These are phyloP conservation scores for Stictonetta naevosa DNA, from an alignment of 2,113 vertebrate genomes.

Conservation along the genomic window DNA sequence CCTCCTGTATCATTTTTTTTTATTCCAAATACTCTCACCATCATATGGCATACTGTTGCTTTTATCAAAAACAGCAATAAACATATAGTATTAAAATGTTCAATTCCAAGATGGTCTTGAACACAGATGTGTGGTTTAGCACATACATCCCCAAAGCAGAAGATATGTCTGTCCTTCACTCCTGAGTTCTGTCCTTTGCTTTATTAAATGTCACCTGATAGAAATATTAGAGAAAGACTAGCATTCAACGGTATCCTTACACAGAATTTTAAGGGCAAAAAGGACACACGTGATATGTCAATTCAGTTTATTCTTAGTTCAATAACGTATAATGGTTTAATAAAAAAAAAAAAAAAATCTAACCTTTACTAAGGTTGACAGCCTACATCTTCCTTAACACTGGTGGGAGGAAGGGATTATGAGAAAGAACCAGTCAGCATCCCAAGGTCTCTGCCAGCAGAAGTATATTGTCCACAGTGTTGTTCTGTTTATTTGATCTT, in stretches of 20 bases:
- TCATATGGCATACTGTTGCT: background rate
- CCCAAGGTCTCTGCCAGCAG: background rate
- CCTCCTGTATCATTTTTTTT: background rate
- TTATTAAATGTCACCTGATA: background rate
- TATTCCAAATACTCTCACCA: background rate
- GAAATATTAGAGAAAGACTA: background rate
- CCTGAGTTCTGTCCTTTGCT: background rate
- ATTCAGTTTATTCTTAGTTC: background rate
- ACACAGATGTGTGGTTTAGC: background rate
- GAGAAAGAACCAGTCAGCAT: background rate
- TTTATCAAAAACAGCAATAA: background rate
- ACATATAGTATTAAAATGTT: background rate
- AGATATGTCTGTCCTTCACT: background rate
- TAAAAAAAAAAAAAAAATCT: background rate
- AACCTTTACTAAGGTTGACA: background rate
- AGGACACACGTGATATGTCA: background rate
- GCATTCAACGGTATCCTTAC: background rate
- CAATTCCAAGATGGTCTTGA: background rate
- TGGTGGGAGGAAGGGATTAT: background rate
- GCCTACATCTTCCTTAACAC: background rate
- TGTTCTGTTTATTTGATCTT: background rate
- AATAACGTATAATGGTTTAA: background rate
- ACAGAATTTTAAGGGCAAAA: background rate
- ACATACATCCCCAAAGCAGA: background rate
- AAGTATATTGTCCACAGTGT: background rate